Conservation (phyloP, 1,140 invertebrate genomes). For the Brachystomella parvula region DNA sequence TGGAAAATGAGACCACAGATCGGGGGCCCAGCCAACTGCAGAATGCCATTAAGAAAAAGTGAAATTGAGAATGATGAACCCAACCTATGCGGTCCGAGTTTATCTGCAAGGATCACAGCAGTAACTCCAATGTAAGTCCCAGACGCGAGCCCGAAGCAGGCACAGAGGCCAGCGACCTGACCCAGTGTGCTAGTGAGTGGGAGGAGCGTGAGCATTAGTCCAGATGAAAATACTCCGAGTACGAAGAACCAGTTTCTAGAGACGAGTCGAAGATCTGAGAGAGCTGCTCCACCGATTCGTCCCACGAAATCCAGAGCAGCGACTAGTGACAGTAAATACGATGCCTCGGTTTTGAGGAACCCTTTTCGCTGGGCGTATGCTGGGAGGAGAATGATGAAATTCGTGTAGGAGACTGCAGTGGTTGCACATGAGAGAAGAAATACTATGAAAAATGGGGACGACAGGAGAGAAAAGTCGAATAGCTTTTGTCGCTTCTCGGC, state of each 20-base stretch:
- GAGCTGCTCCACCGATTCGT: slow-evolving; percentile 61
- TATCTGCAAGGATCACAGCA: slow-evolving; percentile 74
- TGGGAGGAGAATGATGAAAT: slow-evolving; percentile 71
- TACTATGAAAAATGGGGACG: slow-evolving; percentile 68
- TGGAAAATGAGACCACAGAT: slow-evolving; percentile 63
- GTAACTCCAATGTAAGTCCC: slow-evolving; percentile 79
- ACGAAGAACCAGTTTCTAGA: slow-evolving; percentile 74
- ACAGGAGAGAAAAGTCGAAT: slow-evolving; percentile 64
- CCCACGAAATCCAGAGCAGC: slow-evolving; percentile 69
- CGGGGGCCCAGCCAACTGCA: slow-evolving; percentile 70
- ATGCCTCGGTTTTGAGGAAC: slow-evolving; percentile 59
- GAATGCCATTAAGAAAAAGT: slow-evolving; percentile 69
- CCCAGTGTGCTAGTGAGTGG: slow-evolving; percentile 52
- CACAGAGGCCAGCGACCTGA: slow-evolving; percentile 58
- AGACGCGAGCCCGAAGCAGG: slow-evolving; percentile 67
- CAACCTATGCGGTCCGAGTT: slow-evolving; percentile 69
- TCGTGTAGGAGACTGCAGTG: slow-evolving; percentile 75
- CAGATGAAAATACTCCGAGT: slow-evolving; percentile 64
- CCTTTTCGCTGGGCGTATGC: slow-evolving; percentile 59
- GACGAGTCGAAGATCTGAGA: slow-evolving; percentile 62
- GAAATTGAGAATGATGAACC: slow-evolving; percentile 77
- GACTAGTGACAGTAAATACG: slow-evolving; percentile 65
- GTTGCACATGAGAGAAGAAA: slow-evolving; percentile 74
- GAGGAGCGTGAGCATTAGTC: slow-evolving; percentile 58
- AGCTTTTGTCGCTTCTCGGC: slow-evolving; percentile 52